A percentile compares a stretch with the other conserved stretches of the same genome.
phyloP scores from a whole-genome alignment of 2,113 vertebrate species.

The Lepus europaeus region DNA sequence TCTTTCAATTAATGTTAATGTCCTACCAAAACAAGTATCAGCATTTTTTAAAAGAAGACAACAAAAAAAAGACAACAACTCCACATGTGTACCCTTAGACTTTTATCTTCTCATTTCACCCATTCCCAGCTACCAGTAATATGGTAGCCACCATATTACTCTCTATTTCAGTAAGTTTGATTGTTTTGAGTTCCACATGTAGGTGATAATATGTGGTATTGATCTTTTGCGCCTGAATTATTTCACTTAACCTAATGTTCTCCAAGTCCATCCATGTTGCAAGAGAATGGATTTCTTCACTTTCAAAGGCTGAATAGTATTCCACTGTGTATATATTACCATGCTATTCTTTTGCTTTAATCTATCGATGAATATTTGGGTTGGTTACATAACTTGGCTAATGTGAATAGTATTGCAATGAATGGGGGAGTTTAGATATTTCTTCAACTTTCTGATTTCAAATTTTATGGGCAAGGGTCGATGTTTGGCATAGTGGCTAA shows the following conservation, averaged over 20 bases:
- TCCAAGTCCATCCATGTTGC: too few species aligned
- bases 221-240: not conserved
- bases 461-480: not conserved
- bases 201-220: not conserved
- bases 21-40: not conserved
- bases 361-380: not conserved
- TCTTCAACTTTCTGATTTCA: not conserved
- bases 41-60: not conserved
- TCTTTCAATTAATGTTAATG: not conserved
- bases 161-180: not conserved
- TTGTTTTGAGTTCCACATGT: not conserved
- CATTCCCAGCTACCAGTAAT: not conserved
- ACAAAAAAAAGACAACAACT: not conserved
- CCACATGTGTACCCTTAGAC: not conserved
- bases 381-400: not conserved
- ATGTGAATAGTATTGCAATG: not conserved
- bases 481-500: too few species aligned
- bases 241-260: not conserved
- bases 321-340: not conserved
- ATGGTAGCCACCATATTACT: not conserved
- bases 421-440: not conserved
- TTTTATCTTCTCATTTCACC: not conserved
- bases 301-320: not conserved
- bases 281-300: not conserved
- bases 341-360: not conserved